phyloP scores from a whole-genome alignment of 2,888 invertebrate genomes.

The Scaptodrosophila latifasciaeformis region DNA sequence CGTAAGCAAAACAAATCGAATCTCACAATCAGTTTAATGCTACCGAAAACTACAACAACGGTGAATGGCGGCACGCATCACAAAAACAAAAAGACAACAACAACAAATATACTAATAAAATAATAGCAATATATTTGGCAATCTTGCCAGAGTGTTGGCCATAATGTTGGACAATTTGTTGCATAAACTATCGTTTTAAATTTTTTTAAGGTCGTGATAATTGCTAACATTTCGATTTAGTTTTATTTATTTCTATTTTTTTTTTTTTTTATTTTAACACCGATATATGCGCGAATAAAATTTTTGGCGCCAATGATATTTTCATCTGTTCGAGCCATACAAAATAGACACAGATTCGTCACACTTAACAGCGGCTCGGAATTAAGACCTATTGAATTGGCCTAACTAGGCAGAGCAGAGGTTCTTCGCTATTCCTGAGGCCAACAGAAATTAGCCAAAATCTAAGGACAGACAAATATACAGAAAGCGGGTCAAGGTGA shows the following conservation, averaged over 20 bases:
- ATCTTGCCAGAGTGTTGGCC: not conserved
- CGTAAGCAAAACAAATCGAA: slow-evolving; percentile 22
- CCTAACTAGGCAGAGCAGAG: not conserved
- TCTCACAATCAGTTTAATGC: slow-evolving; percentile 32
- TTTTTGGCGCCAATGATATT: not conserved
- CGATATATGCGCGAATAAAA: not conserved
- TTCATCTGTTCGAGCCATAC: too few species aligned
- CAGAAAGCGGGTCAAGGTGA: slow-evolving; percentile 39
- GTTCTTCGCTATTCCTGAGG: slow-evolving; percentile 31
- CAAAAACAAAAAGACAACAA: not conserved
- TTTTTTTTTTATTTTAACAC: not conserved
- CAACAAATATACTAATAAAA: too few species aligned
- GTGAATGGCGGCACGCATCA: slow-evolving; percentile 1
- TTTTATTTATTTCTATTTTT: not conserved
- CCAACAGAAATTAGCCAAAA: slow-evolving; percentile 15
- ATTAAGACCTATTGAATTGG: too few species aligned
- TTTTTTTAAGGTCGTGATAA: slow-evolving; percentile 31
- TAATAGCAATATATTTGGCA: too few species aligned
- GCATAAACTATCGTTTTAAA: slow-evolving; percentile 13
- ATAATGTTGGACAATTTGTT: slow-evolving; percentile 12
- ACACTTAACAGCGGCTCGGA: not conserved
- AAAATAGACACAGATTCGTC: not conserved
- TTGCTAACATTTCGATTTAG: slow-evolving; percentile 17
- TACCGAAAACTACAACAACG: slow-evolving; percentile 4
- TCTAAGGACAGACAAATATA: slow-evolving; percentile 17